Evolutionary conservation across 2,797 vertebrate genomes (phyloP).

Genomic region (Ctenopoma multispine): DNA sequence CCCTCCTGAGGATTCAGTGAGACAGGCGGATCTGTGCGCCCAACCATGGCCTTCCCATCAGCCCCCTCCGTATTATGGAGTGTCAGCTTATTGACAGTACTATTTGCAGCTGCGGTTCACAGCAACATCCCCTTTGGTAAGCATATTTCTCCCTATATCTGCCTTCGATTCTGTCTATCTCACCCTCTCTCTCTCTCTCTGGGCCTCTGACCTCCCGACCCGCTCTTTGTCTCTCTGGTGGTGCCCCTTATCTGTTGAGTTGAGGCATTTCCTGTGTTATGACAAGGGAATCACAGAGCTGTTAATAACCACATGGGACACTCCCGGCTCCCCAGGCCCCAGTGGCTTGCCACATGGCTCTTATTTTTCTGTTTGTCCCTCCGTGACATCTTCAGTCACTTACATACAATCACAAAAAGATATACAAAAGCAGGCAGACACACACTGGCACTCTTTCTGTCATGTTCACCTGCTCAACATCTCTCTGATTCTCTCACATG

Average conservation of each 20-base stretch:
- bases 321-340: constrained; percentile 55
- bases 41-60: constrained; percentile 80
- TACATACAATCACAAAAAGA: neutral
- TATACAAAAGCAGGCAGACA: constrained; percentile 18
- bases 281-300: constrained; percentile 75
- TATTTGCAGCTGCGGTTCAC: constrained; percentile 70
- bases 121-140: constrained; percentile 75
- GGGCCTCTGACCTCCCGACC: constrained; percentile 66
- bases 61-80: constrained; percentile 61
- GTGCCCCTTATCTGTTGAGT: constrained; percentile 67
- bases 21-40: constrained; percentile 71
- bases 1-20: constrained; percentile 75
- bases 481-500: constrained; percentile 8
- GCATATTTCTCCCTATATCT: constrained; percentile 36
- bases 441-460: constrained; percentile 1
- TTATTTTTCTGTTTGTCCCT: neutral
- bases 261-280: constrained; percentile 65
- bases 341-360: constrained; percentile 39
- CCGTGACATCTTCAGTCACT: neutral
- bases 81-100: constrained; percentile 71
- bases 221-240: constrained; percentile 32
- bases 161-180: constrained; percentile 34
- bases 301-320: constrained; percentile 79
- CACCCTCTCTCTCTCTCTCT: constrained; percentile 10
- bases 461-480: constrained; percentile 29